Conservation (phyloP, 1,140 invertebrate species). For the Orius laevigatus region DNA sequence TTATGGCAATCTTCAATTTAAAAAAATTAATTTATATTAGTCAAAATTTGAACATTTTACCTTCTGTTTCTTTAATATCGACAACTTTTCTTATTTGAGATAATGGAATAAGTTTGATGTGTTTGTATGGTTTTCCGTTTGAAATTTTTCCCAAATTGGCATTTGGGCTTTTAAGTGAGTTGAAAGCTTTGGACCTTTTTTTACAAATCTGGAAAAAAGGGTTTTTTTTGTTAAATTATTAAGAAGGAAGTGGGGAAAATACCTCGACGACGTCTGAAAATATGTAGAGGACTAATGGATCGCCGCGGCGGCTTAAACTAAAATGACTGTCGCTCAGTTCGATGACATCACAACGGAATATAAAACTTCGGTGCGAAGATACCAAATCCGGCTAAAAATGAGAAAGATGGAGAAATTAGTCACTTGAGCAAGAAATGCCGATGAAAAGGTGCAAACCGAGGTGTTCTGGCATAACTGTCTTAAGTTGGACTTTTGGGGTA, state of each 20-base stretch:
- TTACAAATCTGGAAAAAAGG: slow-evolving; percentile 41
- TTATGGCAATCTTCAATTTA: slow-evolving; percentile 58
- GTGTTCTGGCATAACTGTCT: too few relatives aligned
- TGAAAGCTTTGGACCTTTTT: slow-evolving; percentile 60
- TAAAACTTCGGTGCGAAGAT: slow-evolving; percentile 78
- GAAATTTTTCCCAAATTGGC: slow-evolving; percentile 36
- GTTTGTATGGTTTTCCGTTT: slow-evolving; percentile 71
- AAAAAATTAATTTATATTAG: slow-evolving; percentile 16
- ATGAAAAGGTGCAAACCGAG: too few relatives aligned
- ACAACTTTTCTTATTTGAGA: slow-evolving; percentile 78
- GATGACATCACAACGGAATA: slow-evolving; percentile 72
- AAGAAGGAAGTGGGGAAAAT: slow-evolving; percentile 29
- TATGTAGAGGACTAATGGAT: slow-evolving; percentile 74
- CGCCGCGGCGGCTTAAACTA: slow-evolving; percentile 60
- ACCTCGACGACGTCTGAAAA: slow-evolving; percentile 90
- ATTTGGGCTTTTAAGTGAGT: slow-evolving; percentile 50
- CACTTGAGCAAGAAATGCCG: too few relatives aligned
- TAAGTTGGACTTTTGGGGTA: too few relatives aligned
- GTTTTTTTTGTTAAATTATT: slow-evolving; percentile 5
- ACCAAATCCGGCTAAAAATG: slow-evolving; percentile 58
- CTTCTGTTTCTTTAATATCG: slow-evolving; percentile 69
- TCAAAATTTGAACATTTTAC: slow-evolving; percentile 15
- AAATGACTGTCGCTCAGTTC: slow-evolving; percentile 59
- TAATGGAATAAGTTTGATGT: slow-evolving; percentile 73
- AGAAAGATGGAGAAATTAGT: slow-evolving; percentile 19